A percentile compares a stretch with the other conserved stretches of the same genome.
phyloP scores from a whole-genome alignment of 30 jellyfish, hydroid and myxozoan genomes.

The Hydractinia symbiolongicarpus region DNA sequence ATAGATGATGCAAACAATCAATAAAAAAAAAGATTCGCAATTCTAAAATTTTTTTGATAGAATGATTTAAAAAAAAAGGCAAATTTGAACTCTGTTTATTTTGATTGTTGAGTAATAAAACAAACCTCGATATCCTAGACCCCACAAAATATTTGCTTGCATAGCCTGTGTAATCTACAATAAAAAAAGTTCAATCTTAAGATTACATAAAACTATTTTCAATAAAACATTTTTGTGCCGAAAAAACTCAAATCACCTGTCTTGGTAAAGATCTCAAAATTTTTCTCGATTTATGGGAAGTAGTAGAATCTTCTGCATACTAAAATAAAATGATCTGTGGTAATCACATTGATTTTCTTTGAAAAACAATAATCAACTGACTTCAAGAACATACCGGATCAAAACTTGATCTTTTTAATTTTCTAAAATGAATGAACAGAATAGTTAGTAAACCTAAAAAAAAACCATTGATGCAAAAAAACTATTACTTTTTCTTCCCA shows the following conservation, averaged over 20 bases:
- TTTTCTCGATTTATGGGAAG: conserved; percentile 57
- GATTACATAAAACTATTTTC: too few species aligned
- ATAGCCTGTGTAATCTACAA: conserved; percentile 81
- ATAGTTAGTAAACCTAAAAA: too few species aligned
- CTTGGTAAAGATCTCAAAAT: conserved; percentile 75
- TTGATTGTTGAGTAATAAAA: background rate
- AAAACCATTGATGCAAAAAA: too few species aligned
- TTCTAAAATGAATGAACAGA: conserved; percentile 36
- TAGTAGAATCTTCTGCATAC: background rate
- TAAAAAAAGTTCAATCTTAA: background rate
- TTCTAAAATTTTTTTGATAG: too few species aligned
- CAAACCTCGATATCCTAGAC: conserved; percentile 89
- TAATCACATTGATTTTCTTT: background rate
- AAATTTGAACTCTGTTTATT: too few species aligned
- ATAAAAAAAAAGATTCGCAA: too few species aligned
- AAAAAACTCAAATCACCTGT: conserved; percentile 42
- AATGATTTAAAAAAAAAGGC: too few species aligned
- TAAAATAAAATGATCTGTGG: background rate
- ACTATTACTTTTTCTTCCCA: too few species aligned
- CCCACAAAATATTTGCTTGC: conserved; percentile 97
- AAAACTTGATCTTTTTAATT: conserved; percentile 67
- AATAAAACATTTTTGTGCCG: background rate
- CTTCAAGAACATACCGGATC: conserved; percentile 58
- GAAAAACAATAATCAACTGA: background rate
- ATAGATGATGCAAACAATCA: too few species aligned